Percentiles rank a stretch among this genome's conserved stretches.
Conservation (phyloP, 1,140 invertebrate species). For the Hydropsyche tenuis region DNA sequence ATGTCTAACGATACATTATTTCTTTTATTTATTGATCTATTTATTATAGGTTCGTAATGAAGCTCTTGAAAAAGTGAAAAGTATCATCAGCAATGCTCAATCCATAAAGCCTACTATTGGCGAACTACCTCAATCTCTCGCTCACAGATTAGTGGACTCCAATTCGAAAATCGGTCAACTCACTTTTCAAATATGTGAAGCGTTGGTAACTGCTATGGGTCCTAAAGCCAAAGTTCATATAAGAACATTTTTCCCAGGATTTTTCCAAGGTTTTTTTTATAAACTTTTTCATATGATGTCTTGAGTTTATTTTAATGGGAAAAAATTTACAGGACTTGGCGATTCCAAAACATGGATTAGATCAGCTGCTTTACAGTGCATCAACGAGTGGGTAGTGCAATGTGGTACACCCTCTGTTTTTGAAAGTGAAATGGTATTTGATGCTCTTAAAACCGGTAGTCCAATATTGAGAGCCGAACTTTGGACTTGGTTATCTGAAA, state of each 20-base stretch:
- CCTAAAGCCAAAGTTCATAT: constrained; percentile 81
- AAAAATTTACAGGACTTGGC: constrained; percentile 60
- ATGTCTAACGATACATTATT: background rate
- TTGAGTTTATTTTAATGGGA: too few species aligned
- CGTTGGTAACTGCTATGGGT: constrained; percentile 81
- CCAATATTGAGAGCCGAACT: constrained; percentile 82
- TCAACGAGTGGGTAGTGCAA: constrained; percentile 84
- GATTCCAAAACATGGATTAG: constrained; percentile 79
- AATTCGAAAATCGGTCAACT: constrained; percentile 90
- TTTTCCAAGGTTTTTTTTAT: constrained; percentile 72
- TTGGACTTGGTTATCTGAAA: constrained; percentile 84
- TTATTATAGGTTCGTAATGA: constrained; percentile 76
- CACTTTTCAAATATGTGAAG: constrained; percentile 81
- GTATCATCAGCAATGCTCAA: constrained; percentile 77
- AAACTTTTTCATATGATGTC: too few species aligned
- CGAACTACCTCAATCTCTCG: constrained; percentile 80
- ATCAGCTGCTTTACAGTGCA: constrained; percentile 76
- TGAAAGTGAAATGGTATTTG: constrained; percentile 87
- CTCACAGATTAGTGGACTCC: constrained; percentile 80
- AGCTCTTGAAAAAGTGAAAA: constrained; percentile 78
- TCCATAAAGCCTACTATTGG: constrained; percentile 84
- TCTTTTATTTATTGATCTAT: constrained; percentile 30
- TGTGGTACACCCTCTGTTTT: constrained; percentile 84
- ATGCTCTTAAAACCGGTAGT: constrained; percentile 84
- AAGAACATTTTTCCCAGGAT: constrained; percentile 80